Evolutionary conservation across 2,113 vertebrate genomes (phyloP), one percentile per base, ranked within the genome.

Genomic region (Coryphaenoides rupestris): DNA sequence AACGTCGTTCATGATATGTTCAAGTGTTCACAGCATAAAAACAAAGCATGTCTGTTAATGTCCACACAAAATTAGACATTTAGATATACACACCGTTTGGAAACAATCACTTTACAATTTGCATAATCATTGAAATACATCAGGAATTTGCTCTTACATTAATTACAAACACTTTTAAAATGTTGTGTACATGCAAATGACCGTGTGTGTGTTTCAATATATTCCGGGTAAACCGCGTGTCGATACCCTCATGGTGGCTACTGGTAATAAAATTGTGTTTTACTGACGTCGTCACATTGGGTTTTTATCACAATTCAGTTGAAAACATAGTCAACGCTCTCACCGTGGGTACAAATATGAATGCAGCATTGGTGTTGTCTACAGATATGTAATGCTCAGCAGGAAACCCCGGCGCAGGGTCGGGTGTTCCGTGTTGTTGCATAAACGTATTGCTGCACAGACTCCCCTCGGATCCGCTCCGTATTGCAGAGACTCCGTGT

Each of bases 81-180:
- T 73, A 72, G 62, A 68, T 49, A 46, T 74, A 74, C 76, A 79
- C 81, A 66, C 76, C 69, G 80, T 79, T 84, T 85, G 80, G 73
- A 75, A 83, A 76, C 63, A 47, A 70, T 76, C 76, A 78, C 76
- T 80, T 68, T 75, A 82, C 78, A 82, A 87, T 86, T 89, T 89
- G 87, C 88, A 89, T 89, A 89, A 83, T 87, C 68, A 81, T 80
- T 83, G 72, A n/a, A 78, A 80, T 67, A 80, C 62, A 55, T 75
- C 79, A 23, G 69, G 64, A 72, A 65, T 66, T 62, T 68, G 45
- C 79, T 66, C 55, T 73, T 63, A 81, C 73, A 85, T 64, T 66
- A 58, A 73, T 75, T 65, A 70, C 55, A 79, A 56, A 74, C 67
- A 69, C 69, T 73, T 63, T 74, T 78, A 26, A 64, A 68, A 22